A percentile compares a stretch with the other conserved stretches of the same genome.
Evolutionary conservation across 2,888 invertebrate species (phyloP).

Genomic region (Tipula lateralis): DNA sequence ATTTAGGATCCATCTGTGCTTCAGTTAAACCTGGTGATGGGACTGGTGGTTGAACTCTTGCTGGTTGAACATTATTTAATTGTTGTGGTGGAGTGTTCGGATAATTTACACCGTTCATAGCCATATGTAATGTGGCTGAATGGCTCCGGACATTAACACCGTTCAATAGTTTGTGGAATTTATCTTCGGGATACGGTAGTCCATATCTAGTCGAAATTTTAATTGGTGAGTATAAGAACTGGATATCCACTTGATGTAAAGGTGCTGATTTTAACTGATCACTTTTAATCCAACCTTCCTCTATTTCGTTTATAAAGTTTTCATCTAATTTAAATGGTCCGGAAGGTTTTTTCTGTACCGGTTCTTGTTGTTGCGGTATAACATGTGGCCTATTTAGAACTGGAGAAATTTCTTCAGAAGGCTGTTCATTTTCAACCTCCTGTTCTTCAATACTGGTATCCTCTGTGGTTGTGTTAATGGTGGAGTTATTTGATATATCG

Average conservation of each 20-base stretch:
- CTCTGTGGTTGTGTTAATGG: slow-evolving; percentile 39
- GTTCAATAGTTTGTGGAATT: slow-evolving; percentile 43
- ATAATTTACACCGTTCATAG: slow-evolving; percentile 32
- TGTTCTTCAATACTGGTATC: slow-evolving; percentile 47
- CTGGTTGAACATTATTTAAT: slow-evolving; percentile 34
- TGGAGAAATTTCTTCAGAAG: slow-evolving; percentile 44
- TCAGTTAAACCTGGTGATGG: slow-evolving; percentile 43
- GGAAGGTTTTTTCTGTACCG: slow-evolving; percentile 52
- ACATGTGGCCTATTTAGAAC: slow-evolving; percentile 35
- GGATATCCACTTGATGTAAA: slow-evolving; percentile 40
- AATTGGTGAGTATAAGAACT: slow-evolving; percentile 50
- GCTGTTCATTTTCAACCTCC: slow-evolving; percentile 46
- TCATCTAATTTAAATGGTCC: slow-evolving; percentile 78
- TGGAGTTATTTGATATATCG: slow-evolving; percentile 49
- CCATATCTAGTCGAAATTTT: slow-evolving; percentile 53
- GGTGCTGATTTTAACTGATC: slow-evolving; percentile 50
- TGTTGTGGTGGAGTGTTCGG: slow-evolving; percentile 42
- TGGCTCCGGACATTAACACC: slow-evolving; percentile 37
- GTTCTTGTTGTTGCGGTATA: slow-evolving; percentile 39
- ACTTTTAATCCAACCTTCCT: slow-evolving; percentile 50
- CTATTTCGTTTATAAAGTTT: slow-evolving; percentile 64
- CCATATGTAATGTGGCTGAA: background rate
- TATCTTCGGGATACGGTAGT: slow-evolving; percentile 47
- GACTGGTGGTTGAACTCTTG: slow-evolving; percentile 34
- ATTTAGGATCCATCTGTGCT: slow-evolving; percentile 47